A percentile compares a stretch with the other conserved stretches of the same genome.
These are phyloP conservation scores for Caradrina kadenii DNA, from an alignment of 2,888 invertebrate species.

Conservation along the genomic window DNA sequence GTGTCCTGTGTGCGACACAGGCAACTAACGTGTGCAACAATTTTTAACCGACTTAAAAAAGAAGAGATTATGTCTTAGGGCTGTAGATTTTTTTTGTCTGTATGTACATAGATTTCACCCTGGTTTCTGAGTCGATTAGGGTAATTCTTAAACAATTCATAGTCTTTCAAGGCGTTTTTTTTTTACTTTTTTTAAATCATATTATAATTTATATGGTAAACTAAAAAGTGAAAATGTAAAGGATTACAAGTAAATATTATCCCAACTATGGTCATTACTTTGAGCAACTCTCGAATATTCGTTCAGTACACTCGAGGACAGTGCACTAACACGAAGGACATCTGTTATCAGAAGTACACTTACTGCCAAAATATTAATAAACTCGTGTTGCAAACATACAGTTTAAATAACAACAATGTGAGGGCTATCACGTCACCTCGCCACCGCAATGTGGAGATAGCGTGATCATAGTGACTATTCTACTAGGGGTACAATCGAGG, in stretches of 20 bases:
- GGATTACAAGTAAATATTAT: neutral
- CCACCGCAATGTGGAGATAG: constrained; percentile 50
- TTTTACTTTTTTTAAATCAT: no score
- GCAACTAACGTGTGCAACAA: no score
- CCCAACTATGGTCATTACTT: neutral
- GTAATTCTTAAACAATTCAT: no score
- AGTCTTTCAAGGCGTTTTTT: no score
- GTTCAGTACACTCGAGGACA: constrained; percentile 20
- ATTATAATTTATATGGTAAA: no score
- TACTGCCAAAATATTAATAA: constrained; percentile 20
- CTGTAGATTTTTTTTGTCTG: no score
- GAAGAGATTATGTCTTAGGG: no score
- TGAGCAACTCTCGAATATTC: neutral
- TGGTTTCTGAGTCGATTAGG: no score
- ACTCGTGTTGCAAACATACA: constrained; percentile 9
- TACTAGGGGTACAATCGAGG: constrained; percentile 35
- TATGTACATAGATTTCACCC: no score
- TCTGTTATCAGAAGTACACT: constrained; percentile 16
- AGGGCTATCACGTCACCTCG: constrained; percentile 36
- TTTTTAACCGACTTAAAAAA: no score
- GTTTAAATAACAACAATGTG: constrained; percentile 16
- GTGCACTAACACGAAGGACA: constrained; percentile 5
- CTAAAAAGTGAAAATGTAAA: no score
- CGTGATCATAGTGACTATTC: constrained; percentile 51
- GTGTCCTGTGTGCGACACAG: no score